phyloP scores from a whole-genome alignment of 2,113 vertebrate genomes.

The Ochotona princeps region DNA sequence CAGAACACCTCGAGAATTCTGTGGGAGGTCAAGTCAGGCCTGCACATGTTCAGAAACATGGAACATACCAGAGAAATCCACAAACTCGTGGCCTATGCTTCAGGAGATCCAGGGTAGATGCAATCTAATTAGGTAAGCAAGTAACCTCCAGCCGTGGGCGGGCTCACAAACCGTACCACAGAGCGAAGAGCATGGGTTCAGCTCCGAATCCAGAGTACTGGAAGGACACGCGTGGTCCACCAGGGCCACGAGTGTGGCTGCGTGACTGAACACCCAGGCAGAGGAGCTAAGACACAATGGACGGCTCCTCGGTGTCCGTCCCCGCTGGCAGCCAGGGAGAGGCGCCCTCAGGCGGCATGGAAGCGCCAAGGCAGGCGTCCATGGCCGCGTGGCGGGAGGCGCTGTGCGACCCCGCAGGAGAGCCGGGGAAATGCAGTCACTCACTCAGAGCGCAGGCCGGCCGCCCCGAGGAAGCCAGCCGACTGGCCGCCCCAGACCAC shows the following conservation, averaged over 20 bases:
- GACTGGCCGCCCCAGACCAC: not conserved
- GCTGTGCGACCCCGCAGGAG: rapidly evolving
- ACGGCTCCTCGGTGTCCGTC: not conserved
- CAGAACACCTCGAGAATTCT: not conserved
- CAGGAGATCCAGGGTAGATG: rapidly evolving
- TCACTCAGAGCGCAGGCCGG: too few relatives aligned
- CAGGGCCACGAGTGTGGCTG: too few relatives aligned
- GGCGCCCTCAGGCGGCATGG: not conserved
- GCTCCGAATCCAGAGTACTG: rapidly evolving
- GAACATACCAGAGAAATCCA: not conserved
- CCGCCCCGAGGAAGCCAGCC: rapidly evolving
- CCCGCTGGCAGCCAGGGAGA: not conserved
- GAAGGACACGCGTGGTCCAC: too few relatives aligned
- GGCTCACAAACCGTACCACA: too few relatives aligned
- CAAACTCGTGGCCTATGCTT: rapidly evolving
- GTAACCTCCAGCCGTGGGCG: rapidly evolving
- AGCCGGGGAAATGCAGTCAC: rapidly evolving
- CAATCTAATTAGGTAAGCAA: rapidly evolving
- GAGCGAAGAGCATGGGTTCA: too few relatives aligned
- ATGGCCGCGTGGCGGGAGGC: not conserved
- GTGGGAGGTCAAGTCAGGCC: not conserved
- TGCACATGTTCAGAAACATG: rapidly evolving
- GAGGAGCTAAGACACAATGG: rapidly evolving
- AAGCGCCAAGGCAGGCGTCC: rapidly evolving
- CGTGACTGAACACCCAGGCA: not conserved